These are phyloP conservation scores for Alaudala cheleensis DNA, from an alignment of 2,113 vertebrate species.

Conservation along the genomic window DNA sequence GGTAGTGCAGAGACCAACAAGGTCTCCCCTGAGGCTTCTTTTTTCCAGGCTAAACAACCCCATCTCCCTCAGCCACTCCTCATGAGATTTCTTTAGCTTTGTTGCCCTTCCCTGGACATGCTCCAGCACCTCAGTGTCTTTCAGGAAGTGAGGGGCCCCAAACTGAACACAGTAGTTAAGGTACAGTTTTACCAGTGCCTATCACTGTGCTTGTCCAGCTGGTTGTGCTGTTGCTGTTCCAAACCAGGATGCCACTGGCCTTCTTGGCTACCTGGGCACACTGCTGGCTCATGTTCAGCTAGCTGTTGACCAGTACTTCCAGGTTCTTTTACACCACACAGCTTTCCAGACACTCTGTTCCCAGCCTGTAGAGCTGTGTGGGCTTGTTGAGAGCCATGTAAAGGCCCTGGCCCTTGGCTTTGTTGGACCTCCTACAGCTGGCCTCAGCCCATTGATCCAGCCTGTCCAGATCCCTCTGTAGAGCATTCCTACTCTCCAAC, in stretches of 20 bases:
- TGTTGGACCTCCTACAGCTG: neutral
- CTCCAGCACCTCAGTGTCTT: neutral
- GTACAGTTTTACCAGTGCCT: neutral
- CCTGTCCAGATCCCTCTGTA: neutral
- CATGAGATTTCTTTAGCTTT: neutral
- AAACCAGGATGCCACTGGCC: neutral
- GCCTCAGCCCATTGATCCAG: accelerated
- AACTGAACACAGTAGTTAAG: neutral
- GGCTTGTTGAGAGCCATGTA: accelerated
- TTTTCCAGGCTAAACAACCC: neutral
- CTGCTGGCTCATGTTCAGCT: neutral
- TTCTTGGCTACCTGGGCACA: neutral
- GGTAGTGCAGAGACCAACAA: neutral
- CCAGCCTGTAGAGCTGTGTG: accelerated
- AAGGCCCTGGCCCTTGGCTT: neutral
- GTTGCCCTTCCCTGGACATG: neutral
- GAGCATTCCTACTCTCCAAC: neutral
- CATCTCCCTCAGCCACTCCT: neutral
- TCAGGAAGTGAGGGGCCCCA: neutral
- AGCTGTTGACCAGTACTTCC: neutral
- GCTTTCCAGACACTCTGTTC: neutral
- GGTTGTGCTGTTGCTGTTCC: neutral
- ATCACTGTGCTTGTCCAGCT: neutral
- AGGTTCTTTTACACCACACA: neutral
- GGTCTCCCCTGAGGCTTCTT: neutral